These are phyloP conservation scores for Hapalemur alaotrensis DNA, from an alignment of 2,797 vertebrate genomes.

Conservation along the genomic window DNA sequence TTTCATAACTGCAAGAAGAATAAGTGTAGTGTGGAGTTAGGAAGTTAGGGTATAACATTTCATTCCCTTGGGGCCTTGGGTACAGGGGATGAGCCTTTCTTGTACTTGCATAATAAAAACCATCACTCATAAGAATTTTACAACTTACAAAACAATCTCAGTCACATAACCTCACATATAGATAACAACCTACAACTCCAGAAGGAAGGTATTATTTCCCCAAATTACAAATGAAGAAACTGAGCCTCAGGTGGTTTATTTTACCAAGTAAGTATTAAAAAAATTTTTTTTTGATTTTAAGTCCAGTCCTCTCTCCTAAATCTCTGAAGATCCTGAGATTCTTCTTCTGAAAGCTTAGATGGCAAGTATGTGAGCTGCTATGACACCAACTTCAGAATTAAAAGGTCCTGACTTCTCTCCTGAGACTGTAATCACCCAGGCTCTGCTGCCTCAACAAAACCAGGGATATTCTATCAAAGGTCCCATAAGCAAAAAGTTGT, in stretches of 20 bases:
- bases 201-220: background rate
- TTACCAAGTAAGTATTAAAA: slow-evolving; percentile 21
- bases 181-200: background rate
- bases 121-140: background rate
- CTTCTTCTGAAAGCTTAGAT: background rate
- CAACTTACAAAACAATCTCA: background rate
- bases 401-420: background rate
- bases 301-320: background rate
- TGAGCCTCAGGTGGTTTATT: background rate
- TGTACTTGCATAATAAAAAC: background rate
- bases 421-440: background rate
- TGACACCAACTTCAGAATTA: background rate
- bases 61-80: background rate
- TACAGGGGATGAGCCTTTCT: background rate
- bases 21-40: background rate
- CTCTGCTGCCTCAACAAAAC: background rate
- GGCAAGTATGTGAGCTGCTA: background rate
- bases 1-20: background rate
- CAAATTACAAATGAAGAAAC: background rate
- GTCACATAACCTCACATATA: background rate
- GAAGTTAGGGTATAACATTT: background rate
- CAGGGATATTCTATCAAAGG: background rate
- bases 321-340: background rate
- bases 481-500: background rate
- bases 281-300: background rate